phyloP scores from a whole-genome alignment of 2,797 vertebrate species.

The Sardinella longiceps region DNA sequence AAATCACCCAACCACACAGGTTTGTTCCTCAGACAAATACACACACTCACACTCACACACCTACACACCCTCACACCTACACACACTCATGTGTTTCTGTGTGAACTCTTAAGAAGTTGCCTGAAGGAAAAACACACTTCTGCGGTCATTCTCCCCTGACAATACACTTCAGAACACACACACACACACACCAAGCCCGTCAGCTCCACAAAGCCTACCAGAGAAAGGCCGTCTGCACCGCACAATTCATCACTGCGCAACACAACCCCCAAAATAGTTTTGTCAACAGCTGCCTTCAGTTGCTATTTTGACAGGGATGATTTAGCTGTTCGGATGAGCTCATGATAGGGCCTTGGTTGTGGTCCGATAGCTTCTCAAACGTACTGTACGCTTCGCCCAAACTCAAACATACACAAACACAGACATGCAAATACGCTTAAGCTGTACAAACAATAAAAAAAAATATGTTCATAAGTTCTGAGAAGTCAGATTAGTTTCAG shows the following conservation, averaged over 20 bases:
- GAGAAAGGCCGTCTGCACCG: neutral
- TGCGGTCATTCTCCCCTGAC: neutral
- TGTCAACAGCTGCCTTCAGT: constrained; percentile 7
- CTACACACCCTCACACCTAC: too few species aligned
- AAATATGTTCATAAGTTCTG: neutral
- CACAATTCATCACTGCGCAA: neutral
- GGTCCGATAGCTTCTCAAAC: neutral
- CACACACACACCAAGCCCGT: constrained; percentile 7
- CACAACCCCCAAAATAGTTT: constrained; percentile 18
- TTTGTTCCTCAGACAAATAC: too few species aligned
- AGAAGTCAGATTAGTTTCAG: neutral
- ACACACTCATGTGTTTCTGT: neutral
- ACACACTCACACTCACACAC: too few species aligned
- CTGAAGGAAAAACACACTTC: neutral
- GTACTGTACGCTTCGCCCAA: neutral
- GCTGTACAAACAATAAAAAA: neutral
- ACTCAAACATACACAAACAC: neutral
- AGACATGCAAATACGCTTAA: neutral
- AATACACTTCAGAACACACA: constrained; percentile 13
- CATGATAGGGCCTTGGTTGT: neutral
- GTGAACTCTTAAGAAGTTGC: constrained; percentile 12
- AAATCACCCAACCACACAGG: too few species aligned
- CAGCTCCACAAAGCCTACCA: neutral
- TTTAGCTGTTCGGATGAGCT: constrained; percentile 5
- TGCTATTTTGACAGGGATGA: constrained; percentile 6